Evolutionary conservation across 2,113 vertebrate species (phyloP).

Genomic region (Varanus salvator): DNA sequence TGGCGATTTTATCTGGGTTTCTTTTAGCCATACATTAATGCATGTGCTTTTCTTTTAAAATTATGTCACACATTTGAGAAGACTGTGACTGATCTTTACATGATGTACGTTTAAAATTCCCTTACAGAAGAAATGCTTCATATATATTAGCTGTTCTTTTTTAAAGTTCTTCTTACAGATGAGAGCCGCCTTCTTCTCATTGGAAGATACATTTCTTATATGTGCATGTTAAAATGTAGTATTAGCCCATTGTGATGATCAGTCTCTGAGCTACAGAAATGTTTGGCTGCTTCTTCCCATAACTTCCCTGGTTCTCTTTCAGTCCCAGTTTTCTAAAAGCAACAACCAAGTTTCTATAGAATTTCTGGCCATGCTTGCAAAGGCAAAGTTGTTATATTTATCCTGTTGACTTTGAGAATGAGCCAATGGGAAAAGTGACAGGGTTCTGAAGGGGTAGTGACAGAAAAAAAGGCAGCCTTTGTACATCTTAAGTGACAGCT

Average conservation of each 20-base stretch:
- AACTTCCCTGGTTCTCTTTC: not conserved
- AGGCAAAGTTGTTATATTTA: not conserved
- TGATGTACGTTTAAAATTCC: not conserved
- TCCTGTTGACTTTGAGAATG: constrained; percentile 16
- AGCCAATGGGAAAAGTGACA: constrained; percentile 12
- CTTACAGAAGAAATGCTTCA: not conserved
- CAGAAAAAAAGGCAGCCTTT: fast-evolving
- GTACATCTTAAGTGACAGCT: not conserved
- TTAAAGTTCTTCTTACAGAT: not conserved
- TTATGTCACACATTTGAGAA: not conserved
- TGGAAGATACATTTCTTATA: not conserved
- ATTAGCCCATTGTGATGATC: not conserved
- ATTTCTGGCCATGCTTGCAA: not conserved
- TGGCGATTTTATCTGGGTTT: not conserved
- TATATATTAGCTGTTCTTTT: not conserved
- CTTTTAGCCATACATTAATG: not conserved
- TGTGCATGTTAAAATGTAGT: not conserved
- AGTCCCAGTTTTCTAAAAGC: not conserved
- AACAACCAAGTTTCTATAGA: not conserved
- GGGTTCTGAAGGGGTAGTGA: not conserved
- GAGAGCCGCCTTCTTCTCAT: not conserved
- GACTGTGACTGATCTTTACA: not conserved
- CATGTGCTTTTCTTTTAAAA: not conserved
- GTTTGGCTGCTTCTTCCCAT: not conserved
- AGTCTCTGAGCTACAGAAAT: not conserved